Evolutionary conservation across 2,113 vertebrate species (phyloP).

Genomic region (Indicator maculatus): DNA sequence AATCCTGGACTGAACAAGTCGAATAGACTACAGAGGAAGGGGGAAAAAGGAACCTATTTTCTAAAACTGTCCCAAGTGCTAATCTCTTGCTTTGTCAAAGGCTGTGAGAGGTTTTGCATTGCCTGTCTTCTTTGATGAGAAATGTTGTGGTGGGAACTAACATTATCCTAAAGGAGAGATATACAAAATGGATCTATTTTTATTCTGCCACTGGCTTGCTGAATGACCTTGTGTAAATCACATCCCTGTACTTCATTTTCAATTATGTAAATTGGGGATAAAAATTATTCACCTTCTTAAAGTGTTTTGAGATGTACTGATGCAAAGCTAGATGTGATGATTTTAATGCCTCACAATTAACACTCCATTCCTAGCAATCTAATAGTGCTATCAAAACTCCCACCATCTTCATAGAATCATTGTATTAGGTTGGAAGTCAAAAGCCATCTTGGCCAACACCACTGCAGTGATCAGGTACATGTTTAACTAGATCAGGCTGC

Average conservation of each 20-base stretch:
- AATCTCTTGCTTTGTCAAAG: neutral
- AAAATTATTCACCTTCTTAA: slow-evolving; percentile 56
- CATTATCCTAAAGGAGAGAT: neutral
- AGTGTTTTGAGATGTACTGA: slow-evolving; percentile 23
- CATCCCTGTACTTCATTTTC: slow-evolving; percentile 27
- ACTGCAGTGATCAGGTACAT: no score
- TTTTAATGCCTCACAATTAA: slow-evolving; percentile 35
- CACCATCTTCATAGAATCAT: neutral
- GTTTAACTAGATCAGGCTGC: no score
- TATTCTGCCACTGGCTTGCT: neutral
- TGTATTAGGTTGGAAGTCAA: no score
- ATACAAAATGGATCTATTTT: slow-evolving; percentile 9
- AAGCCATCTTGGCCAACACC: no score
- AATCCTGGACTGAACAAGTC: neutral
- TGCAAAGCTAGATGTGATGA: neutral
- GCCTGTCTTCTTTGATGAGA: neutral
- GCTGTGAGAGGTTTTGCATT: neutral
- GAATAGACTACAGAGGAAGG: neutral
- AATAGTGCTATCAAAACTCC: neutral
- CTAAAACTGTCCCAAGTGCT: neutral
- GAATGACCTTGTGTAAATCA: slow-evolving; percentile 47
- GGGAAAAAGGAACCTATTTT: neutral
- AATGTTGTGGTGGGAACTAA: neutral
- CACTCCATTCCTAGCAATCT: accelerated
- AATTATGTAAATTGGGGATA: slow-evolving; percentile 50